A percentile compares a stretch with the other conserved stretches of the same genome.
Conservation (phyloP, 2,888 invertebrate genomes). For the Drosophila anceps region DNA sequence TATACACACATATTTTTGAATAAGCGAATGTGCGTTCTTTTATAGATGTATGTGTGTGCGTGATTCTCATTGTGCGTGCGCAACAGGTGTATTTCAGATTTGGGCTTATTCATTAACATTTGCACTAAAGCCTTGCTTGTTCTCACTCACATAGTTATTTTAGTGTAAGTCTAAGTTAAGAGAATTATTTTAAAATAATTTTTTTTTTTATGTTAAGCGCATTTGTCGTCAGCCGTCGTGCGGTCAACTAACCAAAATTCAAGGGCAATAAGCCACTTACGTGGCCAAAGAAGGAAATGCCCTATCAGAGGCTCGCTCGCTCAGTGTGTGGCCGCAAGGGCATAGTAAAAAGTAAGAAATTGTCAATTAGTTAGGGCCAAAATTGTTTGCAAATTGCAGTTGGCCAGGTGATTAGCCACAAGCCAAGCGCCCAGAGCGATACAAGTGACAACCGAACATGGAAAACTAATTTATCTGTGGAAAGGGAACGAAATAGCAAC, state of each 20-base stretch:
- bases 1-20: too few species aligned
- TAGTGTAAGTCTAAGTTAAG: not conserved
- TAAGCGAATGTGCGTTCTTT: not conserved
- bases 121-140: not conserved
- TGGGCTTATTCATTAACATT: not conserved
- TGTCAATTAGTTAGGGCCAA: conserved; percentile 64
- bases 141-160: not conserved
- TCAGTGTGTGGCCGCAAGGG: conserved; percentile 4
- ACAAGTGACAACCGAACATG: conserved; percentile 84
- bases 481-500: conserved; percentile 58
- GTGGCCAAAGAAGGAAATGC: conserved; percentile 15
- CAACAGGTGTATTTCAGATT: not conserved
- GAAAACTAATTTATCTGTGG: conserved; percentile 84
- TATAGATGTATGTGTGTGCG: not conserved
- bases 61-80: not conserved
- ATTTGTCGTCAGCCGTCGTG: not conserved
- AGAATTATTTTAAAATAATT: not conserved
- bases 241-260: conserved; percentile 27
- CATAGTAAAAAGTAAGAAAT: conserved; percentile 23
- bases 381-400: conserved; percentile 60
- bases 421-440: conserved; percentile 50
- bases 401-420: conserved; percentile 54
- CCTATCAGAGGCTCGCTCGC: conserved; percentile 1
- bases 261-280: conserved; percentile 28
- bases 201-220: not conserved